Base-by-base conservation (phyloP, 2,888 invertebrate species). In the Lymantria monacha region DNA sequence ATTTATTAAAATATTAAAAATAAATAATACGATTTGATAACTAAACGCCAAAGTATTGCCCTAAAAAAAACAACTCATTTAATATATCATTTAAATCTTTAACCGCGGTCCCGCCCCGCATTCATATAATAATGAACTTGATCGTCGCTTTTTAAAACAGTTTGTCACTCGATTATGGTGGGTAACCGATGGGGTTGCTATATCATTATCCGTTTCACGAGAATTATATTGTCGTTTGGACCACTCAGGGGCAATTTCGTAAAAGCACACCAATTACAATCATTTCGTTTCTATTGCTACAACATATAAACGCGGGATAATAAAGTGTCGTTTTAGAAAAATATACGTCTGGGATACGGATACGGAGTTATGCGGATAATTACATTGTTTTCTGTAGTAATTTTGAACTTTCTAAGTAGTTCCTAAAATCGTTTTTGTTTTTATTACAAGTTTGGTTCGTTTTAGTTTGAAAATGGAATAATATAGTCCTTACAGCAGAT, bases 261-360 rank as follows among this genome's bases (percentile, higher is more conserved):
- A 72, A 78, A 81, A 74, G 61, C 72, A 69, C 61, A 58, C 72
- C 79, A 83, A 83, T 81, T 78, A 82, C 70, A 76, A 66, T 57
- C 70, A 76, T 81, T 81, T 73, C 68, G 72, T 83, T 81, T 85
- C 87, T 87, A 89, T 88, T 89, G 77, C 84, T 78, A 80, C 81
- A 83, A 83, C 75, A 85, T 83, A 85, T 89, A 87, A 88, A 79
- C 73, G 75, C 60, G 67, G 77, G 75, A 81, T 90, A 88, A 89
- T 86, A 90, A 89, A 90, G 83, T 91, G 90, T 87, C 91, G 87
- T 89, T 91, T 91, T 88, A 78, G 76, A 81, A 85, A 90, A 90
- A 78, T 82, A 90, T 78, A 85, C 76, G 83, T 78, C 79, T 78
- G 73, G 67, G 64, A 71, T 61, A 59, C 36, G 67, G 64, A 71